These are phyloP conservation scores for Epizoanthus illoricatus DNA, from an alignment of 92 coral and sea anemone species.

Conservation along the genomic window DNA sequence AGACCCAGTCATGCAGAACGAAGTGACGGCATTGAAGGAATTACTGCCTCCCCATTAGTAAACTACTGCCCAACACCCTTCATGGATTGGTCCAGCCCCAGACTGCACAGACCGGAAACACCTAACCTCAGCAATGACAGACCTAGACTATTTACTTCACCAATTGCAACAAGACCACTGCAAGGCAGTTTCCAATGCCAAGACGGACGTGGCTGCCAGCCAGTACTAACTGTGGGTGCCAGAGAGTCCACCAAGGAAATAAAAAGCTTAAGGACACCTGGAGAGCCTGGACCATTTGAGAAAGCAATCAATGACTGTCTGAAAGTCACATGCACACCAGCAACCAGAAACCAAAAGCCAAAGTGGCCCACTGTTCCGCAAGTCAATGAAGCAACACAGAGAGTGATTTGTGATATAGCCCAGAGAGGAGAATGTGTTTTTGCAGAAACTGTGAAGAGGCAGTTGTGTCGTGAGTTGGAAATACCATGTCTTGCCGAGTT, in stretches of 20 bases:
- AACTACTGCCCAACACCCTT: too few relatives aligned
- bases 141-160: background rate
- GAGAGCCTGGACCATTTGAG: conserved; percentile 56
- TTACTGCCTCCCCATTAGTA: too few relatives aligned
- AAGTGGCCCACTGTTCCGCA: conserved; percentile 31
- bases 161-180: background rate
- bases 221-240: background rate
- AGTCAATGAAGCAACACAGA: conserved; percentile 57
- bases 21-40: too few relatives aligned
- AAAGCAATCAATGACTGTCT: conserved; percentile 44
- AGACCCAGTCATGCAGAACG: background rate
- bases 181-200: background rate
- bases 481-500: conserved; percentile 40
- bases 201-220: too few relatives aligned
- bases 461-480: conserved; percentile 60
- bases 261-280: conserved; percentile 21
- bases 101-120: too few relatives aligned
- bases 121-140: too few relatives aligned
- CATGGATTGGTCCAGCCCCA: too few relatives aligned
- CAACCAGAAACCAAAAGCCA: background rate
- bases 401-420: conserved; percentile 58
- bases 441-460: conserved; percentile 61
- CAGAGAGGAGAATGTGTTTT: conserved; percentile 64
- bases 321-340: background rate
- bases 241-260: background rate